These are phyloP conservation scores for Protula sp. DNA, from an alignment of 2,888 invertebrate genomes.

Conservation along the genomic window DNA sequence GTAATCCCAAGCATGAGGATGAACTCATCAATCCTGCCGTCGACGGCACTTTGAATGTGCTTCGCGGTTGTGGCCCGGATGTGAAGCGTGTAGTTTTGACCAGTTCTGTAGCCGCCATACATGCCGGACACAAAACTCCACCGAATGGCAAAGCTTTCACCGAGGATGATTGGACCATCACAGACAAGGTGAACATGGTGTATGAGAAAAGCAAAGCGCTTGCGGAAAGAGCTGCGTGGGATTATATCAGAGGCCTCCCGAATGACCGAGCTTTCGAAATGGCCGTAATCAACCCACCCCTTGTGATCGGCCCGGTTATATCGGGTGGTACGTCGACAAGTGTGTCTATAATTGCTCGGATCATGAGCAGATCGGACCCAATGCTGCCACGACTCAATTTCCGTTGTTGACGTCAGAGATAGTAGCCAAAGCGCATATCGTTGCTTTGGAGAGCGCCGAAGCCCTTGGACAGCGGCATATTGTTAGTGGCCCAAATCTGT, in stretches of 20 bases:
- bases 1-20: conserved; percentile 47
- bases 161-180: background rate
- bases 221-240: background rate
- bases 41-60: conserved; percentile 55
- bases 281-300: background rate
- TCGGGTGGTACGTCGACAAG: background rate
- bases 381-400: background rate
- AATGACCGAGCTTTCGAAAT: background rate
- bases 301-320: background rate
- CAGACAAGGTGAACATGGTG: background rate
- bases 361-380: background rate
- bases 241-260: background rate
- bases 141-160: background rate
- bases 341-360: background rate
- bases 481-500: background rate
- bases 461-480: background rate
- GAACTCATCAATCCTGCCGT: conserved; percentile 55
- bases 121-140: conserved; percentile 12
- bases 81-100: conserved; percentile 58
- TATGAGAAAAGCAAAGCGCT: background rate
- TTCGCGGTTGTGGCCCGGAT: conserved; percentile 54
- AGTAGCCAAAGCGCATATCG: background rate
- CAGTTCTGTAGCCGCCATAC: conserved; percentile 55
- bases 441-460: background rate
- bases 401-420: background rate